Percentiles rank a stretch among this genome's conserved stretches.
These are phyloP conservation scores for Ploceus nigricollis DNA, from an alignment of 2,113 vertebrate genomes.

Conservation along the genomic window DNA sequence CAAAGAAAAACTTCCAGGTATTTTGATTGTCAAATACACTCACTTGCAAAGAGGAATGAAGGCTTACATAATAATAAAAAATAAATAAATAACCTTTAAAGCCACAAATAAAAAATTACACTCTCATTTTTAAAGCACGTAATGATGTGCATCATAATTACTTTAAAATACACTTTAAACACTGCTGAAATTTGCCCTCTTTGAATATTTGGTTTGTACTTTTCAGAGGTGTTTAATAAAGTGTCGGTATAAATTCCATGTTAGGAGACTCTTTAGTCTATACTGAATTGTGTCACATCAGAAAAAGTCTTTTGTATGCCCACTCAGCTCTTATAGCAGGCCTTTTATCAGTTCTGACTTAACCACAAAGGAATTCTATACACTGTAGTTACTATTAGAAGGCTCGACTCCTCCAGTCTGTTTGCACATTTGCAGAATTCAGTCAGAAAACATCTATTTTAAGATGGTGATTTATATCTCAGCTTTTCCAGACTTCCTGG, in stretches of 20 bases:
- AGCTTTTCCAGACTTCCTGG: neutral
- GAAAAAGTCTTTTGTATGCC: neutral
- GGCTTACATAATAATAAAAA: neutral
- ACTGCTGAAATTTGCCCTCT: neutral
- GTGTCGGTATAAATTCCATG: neutral
- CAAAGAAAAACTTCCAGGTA: neutral
- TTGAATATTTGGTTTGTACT: neutral
- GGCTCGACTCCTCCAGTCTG: neutral
- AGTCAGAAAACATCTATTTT: neutral
- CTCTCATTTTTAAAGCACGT: neutral
- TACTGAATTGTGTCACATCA: neutral
- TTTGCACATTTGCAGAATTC: neutral
- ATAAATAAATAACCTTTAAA: neutral
- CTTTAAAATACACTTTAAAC: neutral
- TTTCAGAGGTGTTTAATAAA: neutral
- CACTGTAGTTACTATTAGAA: neutral
- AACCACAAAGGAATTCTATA: neutral
- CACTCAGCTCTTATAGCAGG: neutral
- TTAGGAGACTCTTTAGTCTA: neutral
- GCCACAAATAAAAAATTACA: neutral
- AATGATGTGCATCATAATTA: neutral
- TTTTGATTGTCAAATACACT: conserved; percentile 26
- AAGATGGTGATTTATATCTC: neutral
- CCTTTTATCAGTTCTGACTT: conserved; percentile 10
- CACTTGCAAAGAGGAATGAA: neutral